Evolutionary conservation across 2,888 invertebrate genomes (phyloP), one percentile per base, ranked within the genome.

Genomic region (Lordiphosa andalusiaca): DNA sequence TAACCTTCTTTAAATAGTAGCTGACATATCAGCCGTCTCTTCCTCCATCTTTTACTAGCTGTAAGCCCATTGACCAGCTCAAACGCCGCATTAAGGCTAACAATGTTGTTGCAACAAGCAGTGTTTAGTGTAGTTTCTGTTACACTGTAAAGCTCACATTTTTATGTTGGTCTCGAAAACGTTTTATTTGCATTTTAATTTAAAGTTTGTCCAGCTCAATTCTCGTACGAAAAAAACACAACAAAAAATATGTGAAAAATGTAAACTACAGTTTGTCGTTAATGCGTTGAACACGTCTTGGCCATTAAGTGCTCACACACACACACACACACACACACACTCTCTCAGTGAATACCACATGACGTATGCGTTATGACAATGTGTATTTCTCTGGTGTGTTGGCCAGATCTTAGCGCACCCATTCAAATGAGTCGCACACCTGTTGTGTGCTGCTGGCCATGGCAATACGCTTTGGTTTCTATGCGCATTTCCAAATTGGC

Each of bases 311-410:
- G 41, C 49, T 52, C 35, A 51, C 39, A 49, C 38, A 52, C 33
- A 37, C 10, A 39, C 10, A 48, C 6, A 19, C 5, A 36, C 1
- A 25, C 1, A n/a, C 10, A 39, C 10, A 48, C 6, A 19, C 5
- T 25, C 1, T 21, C 1, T 9, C 10, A 9, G 1, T 9, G 10
- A 56, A 51, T 68, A 57, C 56, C 63, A 72, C 67, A 70, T 78
- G 81, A 75, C 76, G 76, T 80, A 83, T 77, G 68, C 83, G 76
- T 83, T 83, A 75, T 83, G 81, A 73, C 77, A 75, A 73, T 70
- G 60, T 19, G 3, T 19, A 19, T 19, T 19, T 19, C 19, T 3
- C 2, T 19, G 16, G 16, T 19, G 19, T 67, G 51, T 57, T 59
- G 69, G 56, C 75, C 58, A 58, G 73, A 52, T 70, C 62, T 64